phyloP scores from a whole-genome alignment of 1,140 invertebrate species.

The Drusus annulatus region DNA sequence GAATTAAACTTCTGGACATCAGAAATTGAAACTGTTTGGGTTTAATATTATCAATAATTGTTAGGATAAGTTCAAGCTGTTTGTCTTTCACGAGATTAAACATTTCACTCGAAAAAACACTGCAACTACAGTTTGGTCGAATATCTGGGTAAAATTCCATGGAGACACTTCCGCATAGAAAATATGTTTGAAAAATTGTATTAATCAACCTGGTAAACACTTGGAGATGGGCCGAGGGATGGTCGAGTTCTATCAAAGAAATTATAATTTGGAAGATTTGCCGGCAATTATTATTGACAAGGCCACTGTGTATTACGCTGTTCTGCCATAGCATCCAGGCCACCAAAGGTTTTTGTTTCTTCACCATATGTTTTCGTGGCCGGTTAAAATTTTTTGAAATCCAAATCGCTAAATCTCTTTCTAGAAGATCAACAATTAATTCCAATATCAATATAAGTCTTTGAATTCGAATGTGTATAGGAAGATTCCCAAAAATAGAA shows the following conservation, averaged over 20 bases:
- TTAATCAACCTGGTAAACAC: constrained; percentile 7
- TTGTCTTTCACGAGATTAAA: constrained; percentile 16
- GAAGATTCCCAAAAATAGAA: constrained; percentile 13
- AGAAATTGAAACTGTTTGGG: constrained; percentile 28
- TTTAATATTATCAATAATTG: constrained; percentile 4
- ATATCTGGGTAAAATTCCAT: constrained; percentile 32
- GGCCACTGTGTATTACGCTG: constrained; percentile 25
- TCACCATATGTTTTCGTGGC: constrained; percentile 28
- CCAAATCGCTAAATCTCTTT: constrained; percentile 32
- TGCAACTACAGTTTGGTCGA: constrained; percentile 16
- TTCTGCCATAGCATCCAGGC: constrained; percentile 35
- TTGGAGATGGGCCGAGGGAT: not conserved
- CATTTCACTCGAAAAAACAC: constrained; percentile 15
- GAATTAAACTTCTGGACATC: constrained; percentile 1
- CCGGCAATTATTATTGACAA: constrained; percentile 29
- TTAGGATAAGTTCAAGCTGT: constrained; percentile 15
- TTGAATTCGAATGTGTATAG: not conserved
- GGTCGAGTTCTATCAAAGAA: not conserved
- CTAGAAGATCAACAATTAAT: constrained; percentile 26
- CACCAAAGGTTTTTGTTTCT: constrained; percentile 28
- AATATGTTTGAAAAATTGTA: constrained; percentile 26
- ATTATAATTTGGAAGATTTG: constrained; percentile 30
- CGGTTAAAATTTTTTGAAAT: constrained; percentile 24
- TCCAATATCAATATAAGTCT: constrained; percentile 14
- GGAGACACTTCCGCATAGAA: constrained; percentile 18